Evolutionary conservation across 2,888 invertebrate species (phyloP).

Genomic region (Himalopsyche japonica): DNA sequence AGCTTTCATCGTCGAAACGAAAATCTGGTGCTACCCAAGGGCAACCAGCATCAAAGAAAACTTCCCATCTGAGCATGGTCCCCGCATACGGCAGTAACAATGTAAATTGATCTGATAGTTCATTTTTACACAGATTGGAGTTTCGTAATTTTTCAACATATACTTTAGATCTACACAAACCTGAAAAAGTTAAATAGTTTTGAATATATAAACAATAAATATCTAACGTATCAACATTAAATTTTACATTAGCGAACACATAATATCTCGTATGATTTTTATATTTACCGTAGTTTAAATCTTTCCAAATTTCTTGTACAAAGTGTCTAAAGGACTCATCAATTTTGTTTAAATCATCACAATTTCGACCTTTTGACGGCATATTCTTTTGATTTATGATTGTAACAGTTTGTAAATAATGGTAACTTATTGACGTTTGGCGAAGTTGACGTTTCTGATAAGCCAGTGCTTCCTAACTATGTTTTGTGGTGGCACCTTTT

Average conservation of each 20-base stretch:
- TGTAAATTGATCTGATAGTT: constrained; percentile 59
- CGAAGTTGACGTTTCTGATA: too few species aligned
- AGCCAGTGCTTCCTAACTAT: too few species aligned
- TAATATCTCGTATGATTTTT: constrained; percentile 8
- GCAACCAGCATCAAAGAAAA: constrained; percentile 66
- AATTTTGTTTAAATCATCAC: constrained; percentile 50
- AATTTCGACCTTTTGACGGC: constrained; percentile 36
- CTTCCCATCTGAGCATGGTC: constrained; percentile 68
- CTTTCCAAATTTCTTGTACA: constrained; percentile 53
- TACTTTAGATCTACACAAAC: constrained; percentile 56
- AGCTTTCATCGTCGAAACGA: constrained; percentile 70
- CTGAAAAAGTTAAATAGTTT: constrained; percentile 43
- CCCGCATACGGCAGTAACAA: constrained; percentile 72
- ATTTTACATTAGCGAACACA: not conserved
- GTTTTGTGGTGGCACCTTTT: too few species aligned
- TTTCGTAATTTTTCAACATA: constrained; percentile 54
- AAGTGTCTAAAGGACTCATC: constrained; percentile 55
- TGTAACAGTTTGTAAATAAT: not conserved
- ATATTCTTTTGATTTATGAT: constrained; percentile 3
- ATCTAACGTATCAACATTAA: not conserved
- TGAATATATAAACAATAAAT: not conserved
- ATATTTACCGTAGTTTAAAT: constrained; percentile 52
- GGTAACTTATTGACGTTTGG: not conserved
- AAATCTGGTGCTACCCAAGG: constrained; percentile 76
- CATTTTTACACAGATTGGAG: constrained; percentile 48